phyloP scores from a whole-genome alignment of 2,113 vertebrate species.

The Mastomys coucha region DNA sequence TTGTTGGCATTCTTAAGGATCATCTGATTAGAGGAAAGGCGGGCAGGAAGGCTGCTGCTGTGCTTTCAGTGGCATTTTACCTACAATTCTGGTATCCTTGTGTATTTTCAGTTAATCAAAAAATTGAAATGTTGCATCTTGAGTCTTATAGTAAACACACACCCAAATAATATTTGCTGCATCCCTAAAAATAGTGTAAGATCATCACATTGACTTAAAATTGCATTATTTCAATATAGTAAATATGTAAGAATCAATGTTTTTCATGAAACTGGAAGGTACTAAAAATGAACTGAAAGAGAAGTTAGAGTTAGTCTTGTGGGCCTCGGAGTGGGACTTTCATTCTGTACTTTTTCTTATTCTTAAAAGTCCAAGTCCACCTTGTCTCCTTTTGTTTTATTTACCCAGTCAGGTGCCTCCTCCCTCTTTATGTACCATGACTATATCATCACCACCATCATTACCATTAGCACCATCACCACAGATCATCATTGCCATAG shows the following conservation, averaged over 20 bases:
- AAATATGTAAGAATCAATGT: not conserved
- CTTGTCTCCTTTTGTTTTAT: not conserved
- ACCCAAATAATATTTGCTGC: constrained; percentile 23
- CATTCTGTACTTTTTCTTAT: not conserved
- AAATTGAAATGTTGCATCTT: constrained; percentile 42
- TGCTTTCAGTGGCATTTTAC: not conserved
- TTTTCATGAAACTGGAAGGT: constrained; percentile 15
- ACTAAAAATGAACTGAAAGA: constrained; percentile 13
- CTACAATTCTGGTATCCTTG: not conserved
- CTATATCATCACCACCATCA: not conserved
- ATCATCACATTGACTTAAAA: constrained; percentile 34
- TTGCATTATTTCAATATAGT: not conserved
- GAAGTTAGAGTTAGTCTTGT: constrained; percentile 2
- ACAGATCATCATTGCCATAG: not conserved
- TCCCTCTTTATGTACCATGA: not conserved
- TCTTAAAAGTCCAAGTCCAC: not conserved
- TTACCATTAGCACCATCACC: too few relatives aligned
- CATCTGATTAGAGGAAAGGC: not conserved
- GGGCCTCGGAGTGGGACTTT: not conserved
- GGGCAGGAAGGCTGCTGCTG: not conserved
- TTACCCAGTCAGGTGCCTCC: not conserved
- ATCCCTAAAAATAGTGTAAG: not conserved
- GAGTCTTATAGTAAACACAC: constrained; percentile 15
- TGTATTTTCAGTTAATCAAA: constrained; percentile 15
- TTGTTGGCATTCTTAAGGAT: not conserved